Evolutionary conservation across 2,797 vertebrate species (phyloP), one percentile per base, ranked within the genome.

Genomic region (Urophycis tenuis): DNA sequence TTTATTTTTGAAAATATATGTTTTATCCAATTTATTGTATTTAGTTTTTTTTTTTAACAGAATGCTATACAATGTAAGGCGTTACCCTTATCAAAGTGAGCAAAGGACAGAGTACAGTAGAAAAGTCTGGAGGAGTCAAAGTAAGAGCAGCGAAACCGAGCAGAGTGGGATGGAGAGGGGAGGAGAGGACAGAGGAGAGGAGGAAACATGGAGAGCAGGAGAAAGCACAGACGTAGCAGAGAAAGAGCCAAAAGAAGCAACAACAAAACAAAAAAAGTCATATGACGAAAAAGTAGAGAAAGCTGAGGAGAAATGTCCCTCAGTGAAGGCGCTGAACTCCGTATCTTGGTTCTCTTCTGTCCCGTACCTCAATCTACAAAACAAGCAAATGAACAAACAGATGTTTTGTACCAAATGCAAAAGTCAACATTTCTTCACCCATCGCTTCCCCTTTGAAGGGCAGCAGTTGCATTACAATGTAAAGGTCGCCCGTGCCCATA

Each of bases 311-410:
- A 32, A 74, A 80, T 78, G 72, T 82, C 85, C 81, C 88, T 93
- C 91, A 92, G 90, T 90, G 91, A 77, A 91, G 91, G 81, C 88
- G 87, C 71, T 91, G 92, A 36, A 91, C 91, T 80, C 90, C 91
- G 0, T 91, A 90, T 69, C 90, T 82, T 0, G 88, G 91, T 80
- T 92, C 91, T 88, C 90, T 84, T 88, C 89, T 90, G 77, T 92
- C 92, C 82, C 87, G 90, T 53, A 92, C 91, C 82, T 93, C 92
- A 82, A 92, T 92, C 92, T 93, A 81, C 73, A 35, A 76, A 78
- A 78, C 15, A 75, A 79, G 3, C 78, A 67, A 80, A 3, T 60
- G 4, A 6, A 71, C 69, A 71, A 33, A 71, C 7, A 11, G 25
- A 25, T 9, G 7, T 67, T 29, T 67, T 29, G 60, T 11, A 60